These are phyloP conservation scores for Sinohyriopsis cumingii DNA, from an alignment of 2,888 invertebrate species.

Conservation along the genomic window DNA sequence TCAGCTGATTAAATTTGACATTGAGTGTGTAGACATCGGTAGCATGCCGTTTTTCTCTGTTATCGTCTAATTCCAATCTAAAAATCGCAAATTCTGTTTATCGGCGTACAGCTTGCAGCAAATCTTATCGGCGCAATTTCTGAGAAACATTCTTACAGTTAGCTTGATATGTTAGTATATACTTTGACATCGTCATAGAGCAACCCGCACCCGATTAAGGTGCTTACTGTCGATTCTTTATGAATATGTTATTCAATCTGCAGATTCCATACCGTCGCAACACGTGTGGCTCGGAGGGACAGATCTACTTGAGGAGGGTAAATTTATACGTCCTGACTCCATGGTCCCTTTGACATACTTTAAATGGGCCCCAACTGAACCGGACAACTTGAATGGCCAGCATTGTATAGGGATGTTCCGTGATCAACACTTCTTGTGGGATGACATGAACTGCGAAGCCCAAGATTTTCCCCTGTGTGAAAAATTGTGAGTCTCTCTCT, in stretches of 20 bases:
- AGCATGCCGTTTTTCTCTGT: too few species aligned
- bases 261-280: slow-evolving; percentile 17
- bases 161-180: too few species aligned
- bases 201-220: too few species aligned
- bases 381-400: slow-evolving; percentile 31
- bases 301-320: slow-evolving; percentile 33
- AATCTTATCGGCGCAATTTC: too few species aligned
- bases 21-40: too few species aligned
- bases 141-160: too few species aligned
- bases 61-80: too few species aligned
- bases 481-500: slow-evolving; percentile 20
- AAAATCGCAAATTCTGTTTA: too few species aligned
- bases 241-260: background rate
- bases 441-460: slow-evolving; percentile 26
- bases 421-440: slow-evolving; percentile 21
- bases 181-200: too few species aligned
- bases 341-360: slow-evolving; percentile 22
- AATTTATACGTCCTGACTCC: slow-evolving; percentile 24
- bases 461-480: slow-evolving; percentile 27
- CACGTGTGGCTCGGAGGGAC: slow-evolving; percentile 36
- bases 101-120: too few species aligned
- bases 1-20: too few species aligned
- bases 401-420: slow-evolving; percentile 31
- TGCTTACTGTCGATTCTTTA: too few species aligned
- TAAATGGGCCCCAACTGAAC: slow-evolving; percentile 31